phyloP scores from a whole-genome alignment of 92 coral and sea anemone species.

The Desmophyllum pertusum region DNA sequence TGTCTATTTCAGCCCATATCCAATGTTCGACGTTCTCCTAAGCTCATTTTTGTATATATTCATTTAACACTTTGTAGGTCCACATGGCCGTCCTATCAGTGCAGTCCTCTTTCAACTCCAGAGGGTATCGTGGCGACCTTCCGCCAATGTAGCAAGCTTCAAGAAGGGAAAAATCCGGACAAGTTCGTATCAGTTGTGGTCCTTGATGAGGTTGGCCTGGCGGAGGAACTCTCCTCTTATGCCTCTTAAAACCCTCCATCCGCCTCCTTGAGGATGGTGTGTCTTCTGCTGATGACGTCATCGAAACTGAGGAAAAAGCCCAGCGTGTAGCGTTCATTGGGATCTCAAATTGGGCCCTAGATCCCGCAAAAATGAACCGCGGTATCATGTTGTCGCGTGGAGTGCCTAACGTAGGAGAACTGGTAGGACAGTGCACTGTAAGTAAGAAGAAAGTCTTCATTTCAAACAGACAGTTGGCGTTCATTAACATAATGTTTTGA shows the following conservation, averaged over 20 bases:
- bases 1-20: not conserved
- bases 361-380: constrained; percentile 88
- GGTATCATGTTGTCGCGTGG: constrained; percentile 84
- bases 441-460: not conserved
- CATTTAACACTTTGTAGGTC: constrained; percentile 33
- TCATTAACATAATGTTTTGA: not conserved
- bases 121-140: constrained; percentile 89
- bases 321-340: constrained; percentile 87
- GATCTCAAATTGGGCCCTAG: constrained; percentile 89
- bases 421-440: constrained; percentile 77
- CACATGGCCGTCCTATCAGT: constrained; percentile 79
- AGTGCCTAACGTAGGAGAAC: constrained; percentile 68
- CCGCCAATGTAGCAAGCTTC: constrained; percentile 77
- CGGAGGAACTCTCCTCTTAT: constrained; percentile 86
- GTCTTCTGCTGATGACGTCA: constrained; percentile 75
- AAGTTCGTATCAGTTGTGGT: constrained; percentile 89
- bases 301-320: constrained; percentile 76
- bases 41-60: not conserved
- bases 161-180: constrained; percentile 67
- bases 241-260: constrained; percentile 85
- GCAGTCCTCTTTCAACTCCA: constrained; percentile 90
- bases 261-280: constrained; percentile 88
- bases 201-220: constrained; percentile 88
- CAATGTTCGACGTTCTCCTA: too few species aligned
- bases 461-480: not conserved